Conservation (phyloP, 1,140 invertebrate genomes). For the Samia ricini region DNA sequence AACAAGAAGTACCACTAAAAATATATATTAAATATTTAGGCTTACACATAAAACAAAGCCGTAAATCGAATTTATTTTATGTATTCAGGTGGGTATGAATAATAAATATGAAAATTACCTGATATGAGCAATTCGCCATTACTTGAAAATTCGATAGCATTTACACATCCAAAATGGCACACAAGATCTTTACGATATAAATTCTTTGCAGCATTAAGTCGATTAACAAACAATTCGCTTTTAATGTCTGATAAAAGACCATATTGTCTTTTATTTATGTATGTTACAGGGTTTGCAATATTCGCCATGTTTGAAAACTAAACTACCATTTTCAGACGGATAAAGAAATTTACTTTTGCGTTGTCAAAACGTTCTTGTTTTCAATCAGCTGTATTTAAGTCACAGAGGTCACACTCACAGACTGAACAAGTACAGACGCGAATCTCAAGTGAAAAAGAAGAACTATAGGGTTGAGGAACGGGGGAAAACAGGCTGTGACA, state of each 20-base stretch:
- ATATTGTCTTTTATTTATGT: constrained; percentile 60
- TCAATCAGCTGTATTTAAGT: constrained; percentile 74
- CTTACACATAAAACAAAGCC: neutral
- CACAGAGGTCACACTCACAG: too few species aligned
- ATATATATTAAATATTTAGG: too few species aligned
- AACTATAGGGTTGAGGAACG: too few species aligned
- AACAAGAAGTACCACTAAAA: too few species aligned
- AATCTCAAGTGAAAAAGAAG: too few species aligned
- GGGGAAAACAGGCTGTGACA: too few species aligned
- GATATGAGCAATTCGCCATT: constrained; percentile 92
- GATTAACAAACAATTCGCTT: constrained; percentile 79
- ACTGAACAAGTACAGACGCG: too few species aligned
- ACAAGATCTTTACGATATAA: constrained; percentile 91
- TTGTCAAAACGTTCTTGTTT: constrained; percentile 20
- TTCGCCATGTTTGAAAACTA: constrained; percentile 64
- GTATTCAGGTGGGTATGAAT: neutral
- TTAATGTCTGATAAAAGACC: constrained; percentile 55
- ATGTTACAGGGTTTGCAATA: constrained; percentile 60
- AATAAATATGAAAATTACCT: constrained; percentile 78
- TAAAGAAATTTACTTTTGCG: constrained; percentile 41
- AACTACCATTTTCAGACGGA: constrained; percentile 61
- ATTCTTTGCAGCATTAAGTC: constrained; percentile 82
- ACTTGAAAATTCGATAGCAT: constrained; percentile 96
- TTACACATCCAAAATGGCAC: constrained; percentile 96
- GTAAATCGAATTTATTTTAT: neutral